These are phyloP conservation scores for Drosophila setosimentum DNA, from an alignment of 2,888 invertebrate genomes.

Conservation along the genomic window DNA sequence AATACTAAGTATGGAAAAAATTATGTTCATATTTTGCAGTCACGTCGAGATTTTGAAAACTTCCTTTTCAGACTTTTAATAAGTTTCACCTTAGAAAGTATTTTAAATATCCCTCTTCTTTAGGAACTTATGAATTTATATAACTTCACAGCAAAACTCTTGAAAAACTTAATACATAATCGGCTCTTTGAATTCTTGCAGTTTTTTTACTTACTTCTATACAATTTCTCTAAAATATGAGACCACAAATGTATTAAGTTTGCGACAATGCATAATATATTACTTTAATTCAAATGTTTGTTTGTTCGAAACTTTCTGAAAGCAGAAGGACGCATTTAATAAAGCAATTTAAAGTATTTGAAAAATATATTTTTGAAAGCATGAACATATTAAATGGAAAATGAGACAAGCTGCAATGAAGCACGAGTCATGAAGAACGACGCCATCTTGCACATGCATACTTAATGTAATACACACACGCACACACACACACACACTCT, in stretches of 20 bases:
- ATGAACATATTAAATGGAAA: constrained; percentile 43
- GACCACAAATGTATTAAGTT: not conserved
- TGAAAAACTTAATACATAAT: not conserved
- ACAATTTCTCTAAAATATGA: not conserved
- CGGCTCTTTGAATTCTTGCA: not conserved
- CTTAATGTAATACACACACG: constrained; percentile 48
- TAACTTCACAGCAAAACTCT: not conserved
- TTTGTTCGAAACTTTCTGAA: not conserved
- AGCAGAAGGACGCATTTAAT: constrained; percentile 45
- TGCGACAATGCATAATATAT: not conserved
- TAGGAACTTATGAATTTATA: not conserved
- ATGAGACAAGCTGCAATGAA: constrained; percentile 64
- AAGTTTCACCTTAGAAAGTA: not conserved
- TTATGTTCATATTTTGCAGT: not conserved
- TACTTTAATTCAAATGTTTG: not conserved
- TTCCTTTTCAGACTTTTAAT: no score
- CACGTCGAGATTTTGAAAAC: not conserved
- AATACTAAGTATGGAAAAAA: not conserved
- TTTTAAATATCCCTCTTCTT: not conserved
- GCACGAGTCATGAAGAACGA: constrained; percentile 29
- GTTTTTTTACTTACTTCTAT: not conserved
- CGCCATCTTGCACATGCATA: constrained; percentile 65
- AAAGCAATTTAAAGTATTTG: constrained; percentile 53
- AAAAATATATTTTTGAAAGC: not conserved
- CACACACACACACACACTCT: constrained; percentile 16